phyloP scores from a whole-genome alignment of 2,113 vertebrate species.

The Centropus bengalensis region DNA sequence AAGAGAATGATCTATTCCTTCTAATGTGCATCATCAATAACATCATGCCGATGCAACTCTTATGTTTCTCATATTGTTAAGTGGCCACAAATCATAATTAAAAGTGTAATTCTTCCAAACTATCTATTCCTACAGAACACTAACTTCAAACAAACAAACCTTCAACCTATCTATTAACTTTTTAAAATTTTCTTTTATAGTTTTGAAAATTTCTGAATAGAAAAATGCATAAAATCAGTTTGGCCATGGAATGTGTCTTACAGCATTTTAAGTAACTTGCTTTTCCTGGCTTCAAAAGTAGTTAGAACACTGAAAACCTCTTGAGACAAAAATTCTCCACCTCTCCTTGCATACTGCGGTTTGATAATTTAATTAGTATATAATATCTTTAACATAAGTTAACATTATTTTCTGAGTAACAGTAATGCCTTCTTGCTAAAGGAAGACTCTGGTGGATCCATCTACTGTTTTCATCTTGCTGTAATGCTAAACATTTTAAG shows the following conservation, averaged over 20 bases:
- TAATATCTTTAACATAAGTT: background rate
- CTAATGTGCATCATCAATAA: background rate
- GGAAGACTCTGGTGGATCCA: background rate
- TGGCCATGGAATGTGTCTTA: background rate
- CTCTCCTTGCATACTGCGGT: background rate
- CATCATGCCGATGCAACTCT: background rate
- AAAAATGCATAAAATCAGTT: background rate
- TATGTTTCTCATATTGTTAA: background rate
- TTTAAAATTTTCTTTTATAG: background rate
- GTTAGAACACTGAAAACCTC: background rate
- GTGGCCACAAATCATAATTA: constrained; percentile 27
- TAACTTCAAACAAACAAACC: background rate
- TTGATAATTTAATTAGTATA: background rate
- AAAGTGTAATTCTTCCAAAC: background rate
- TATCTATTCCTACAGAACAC: background rate
- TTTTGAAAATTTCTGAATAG: background rate
- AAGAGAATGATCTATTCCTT: background rate
- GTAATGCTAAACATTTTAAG: background rate
- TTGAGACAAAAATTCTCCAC: background rate
- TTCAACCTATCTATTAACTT: background rate
- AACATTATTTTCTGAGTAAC: background rate
- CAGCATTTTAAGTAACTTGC: background rate
- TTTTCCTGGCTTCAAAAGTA: background rate
- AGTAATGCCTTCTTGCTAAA: background rate
- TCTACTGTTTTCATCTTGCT: background rate